Evolutionary conservation across 2,888 invertebrate genomes (phyloP), one percentile per base, ranked within the genome.

Genomic region (Tinea trinotella): DNA sequence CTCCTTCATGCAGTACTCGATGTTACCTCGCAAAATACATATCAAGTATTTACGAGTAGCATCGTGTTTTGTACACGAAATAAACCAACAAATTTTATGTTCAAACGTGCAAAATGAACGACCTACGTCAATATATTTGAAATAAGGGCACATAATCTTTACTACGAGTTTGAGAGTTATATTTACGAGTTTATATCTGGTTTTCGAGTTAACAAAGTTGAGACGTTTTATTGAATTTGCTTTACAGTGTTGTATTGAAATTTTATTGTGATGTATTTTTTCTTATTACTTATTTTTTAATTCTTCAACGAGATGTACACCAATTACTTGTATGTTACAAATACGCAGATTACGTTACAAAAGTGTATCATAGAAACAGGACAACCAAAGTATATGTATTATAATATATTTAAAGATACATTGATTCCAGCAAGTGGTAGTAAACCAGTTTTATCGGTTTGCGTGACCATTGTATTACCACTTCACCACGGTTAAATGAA

Each of bases 11-110:
- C 50, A 50, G 24, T 12, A 49, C 20, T 24, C 48, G 50, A 50
- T 50, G 50, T 50, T 50, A 50, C 50, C 50, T 50, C 22, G 50
- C 46, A 50, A 24, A 50, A 50, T 50, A 18, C 18, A 18, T 50
- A 50, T 50, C 50, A 50, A 24, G 50, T 50, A 50, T 50, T 50
- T 50, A 50, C 50, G 50, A 50, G 50, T 50, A 17, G 15, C 10
- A 46, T 19, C 46, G 19, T 19, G 46, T 46, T 46, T 17, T 46
- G 46, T 46, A 46, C 40, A 15, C 18, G 46, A 46, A 46, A 46
- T 46, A 46, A 46, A 46, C 46, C 15, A 19, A 46, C 46, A 46
- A 46, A 46, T 46, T 46, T 46, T 46, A 46, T 46, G 46, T 46
- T 19, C 19, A 46, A 19, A 19, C 18, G 17, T 46, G 19, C 15